phyloP scores from a whole-genome alignment of 1,140 invertebrate species.

The Drosophila lini region DNA sequence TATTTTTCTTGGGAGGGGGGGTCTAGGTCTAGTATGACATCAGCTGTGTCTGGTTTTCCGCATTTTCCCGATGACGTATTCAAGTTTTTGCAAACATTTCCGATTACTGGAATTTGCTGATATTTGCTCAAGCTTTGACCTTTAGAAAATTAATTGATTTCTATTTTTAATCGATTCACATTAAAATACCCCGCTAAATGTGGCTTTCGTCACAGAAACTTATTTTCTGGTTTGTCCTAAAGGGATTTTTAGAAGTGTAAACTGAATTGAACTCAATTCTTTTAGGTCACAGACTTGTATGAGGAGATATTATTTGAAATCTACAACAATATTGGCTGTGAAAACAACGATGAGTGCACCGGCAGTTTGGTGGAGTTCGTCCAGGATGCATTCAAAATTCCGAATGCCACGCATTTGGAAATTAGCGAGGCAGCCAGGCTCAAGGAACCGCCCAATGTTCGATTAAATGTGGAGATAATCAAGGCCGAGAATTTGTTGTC shows the following conservation, averaged over 20 bases:
- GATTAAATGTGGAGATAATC: constrained; percentile 96
- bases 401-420: constrained; percentile 89
- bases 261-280: background rate
- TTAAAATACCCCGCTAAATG: constrained; percentile 17
- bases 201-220: background rate
- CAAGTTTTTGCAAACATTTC: constrained; percentile 30
- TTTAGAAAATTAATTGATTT: constrained; percentile 31
- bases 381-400: constrained; percentile 94
- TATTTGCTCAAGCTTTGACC: constrained; percentile 34
- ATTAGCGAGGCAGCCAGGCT: constrained; percentile 88
- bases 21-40: constrained; percentile 28
- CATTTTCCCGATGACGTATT: constrained; percentile 29
- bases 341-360: constrained; percentile 89
- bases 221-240: background rate
- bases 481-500: constrained; percentile 96
- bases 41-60: constrained; percentile 22
- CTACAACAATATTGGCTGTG: constrained; percentile 95
- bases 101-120: constrained; percentile 31
- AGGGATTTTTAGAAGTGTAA: background rate
- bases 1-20: background rate
- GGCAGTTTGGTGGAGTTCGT: constrained; percentile 91
- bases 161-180: constrained; percentile 30
- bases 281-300: constrained; percentile 95
- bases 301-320: constrained; percentile 96
- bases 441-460: constrained; percentile 95